phyloP scores from a whole-genome alignment of 2,113 vertebrate species.

The Talpa occidentalis region DNA sequence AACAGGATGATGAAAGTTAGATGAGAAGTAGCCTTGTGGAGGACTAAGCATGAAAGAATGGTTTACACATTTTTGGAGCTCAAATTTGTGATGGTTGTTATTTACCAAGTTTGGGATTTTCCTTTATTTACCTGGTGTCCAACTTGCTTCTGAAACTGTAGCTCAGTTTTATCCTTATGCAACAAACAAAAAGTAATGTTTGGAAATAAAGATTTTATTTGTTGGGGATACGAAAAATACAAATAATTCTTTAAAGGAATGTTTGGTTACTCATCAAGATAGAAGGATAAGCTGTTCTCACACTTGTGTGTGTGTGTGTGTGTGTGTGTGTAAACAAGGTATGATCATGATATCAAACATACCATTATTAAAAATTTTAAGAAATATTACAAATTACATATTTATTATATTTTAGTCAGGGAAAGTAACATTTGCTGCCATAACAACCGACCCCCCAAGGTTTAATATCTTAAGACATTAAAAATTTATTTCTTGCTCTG shows the following conservation, averaged over 20 bases:
- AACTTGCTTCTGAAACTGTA: conserved; percentile 73
- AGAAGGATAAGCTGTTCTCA: conserved; percentile 18
- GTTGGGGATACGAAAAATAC: not conserved
- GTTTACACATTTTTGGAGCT: conserved; percentile 76
- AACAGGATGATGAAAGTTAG: conserved; percentile 83
- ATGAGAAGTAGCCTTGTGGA: conserved; percentile 76
- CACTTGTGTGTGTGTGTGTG: not conserved
- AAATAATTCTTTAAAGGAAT: conserved; percentile 48
- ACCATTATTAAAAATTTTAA: not conserved
- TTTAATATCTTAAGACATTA: not conserved
- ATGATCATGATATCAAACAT: not conserved
- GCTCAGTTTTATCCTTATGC: conserved; percentile 16
- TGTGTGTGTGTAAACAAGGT: not conserved
- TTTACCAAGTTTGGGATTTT: conserved; percentile 80
- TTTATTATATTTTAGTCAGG: not conserved
- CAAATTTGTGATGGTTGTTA: conserved; percentile 63
- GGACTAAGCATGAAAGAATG: conserved; percentile 76
- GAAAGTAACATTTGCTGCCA: not conserved
- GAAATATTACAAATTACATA: not conserved
- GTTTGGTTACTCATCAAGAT: conserved; percentile 48
- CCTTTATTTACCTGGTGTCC: conserved; percentile 83
- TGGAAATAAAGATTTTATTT: conserved; percentile 57
- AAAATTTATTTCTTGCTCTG: conserved; percentile 26
- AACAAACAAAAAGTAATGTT: conserved; percentile 20
- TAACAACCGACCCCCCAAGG: not conserved